phyloP scores from a whole-genome alignment of 2,888 invertebrate genomes.

The Muschampia plurimacula region DNA sequence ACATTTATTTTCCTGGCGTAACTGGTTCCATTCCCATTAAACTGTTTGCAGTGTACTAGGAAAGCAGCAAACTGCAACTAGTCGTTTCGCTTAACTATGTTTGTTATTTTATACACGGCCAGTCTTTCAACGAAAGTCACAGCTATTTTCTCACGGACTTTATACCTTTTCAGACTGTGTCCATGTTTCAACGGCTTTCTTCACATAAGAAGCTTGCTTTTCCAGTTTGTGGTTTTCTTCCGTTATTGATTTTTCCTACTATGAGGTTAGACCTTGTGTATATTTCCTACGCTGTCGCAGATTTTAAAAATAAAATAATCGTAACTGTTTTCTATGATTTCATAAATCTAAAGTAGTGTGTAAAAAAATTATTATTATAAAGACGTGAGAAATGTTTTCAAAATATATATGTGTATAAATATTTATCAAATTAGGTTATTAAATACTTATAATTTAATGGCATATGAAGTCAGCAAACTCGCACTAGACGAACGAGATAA shows the following conservation, averaged over 20 bases:
- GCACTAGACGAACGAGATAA: too few species aligned
- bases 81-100: constrained; percentile 52
- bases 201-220: not conserved
- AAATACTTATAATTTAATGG: too few species aligned
- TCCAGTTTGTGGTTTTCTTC: constrained; percentile 1
- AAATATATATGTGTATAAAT: too few species aligned
- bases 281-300: too few species aligned
- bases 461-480: too few species aligned
- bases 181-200: not conserved
- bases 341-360: too few species aligned
- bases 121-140: constrained; percentile 7
- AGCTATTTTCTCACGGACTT: not conserved
- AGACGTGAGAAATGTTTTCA: too few species aligned
- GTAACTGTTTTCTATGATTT: too few species aligned
- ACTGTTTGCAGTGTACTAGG: constrained; percentile 17
- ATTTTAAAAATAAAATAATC: too few species aligned
- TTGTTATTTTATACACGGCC: constrained; percentile 53
- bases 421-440: too few species aligned
- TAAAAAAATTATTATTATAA: too few species aligned
- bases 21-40: constrained; percentile 3
- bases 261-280: not conserved
- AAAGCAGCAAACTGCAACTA: constrained; percentile 18
- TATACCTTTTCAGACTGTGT: not conserved
- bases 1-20: not conserved
- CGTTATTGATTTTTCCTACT: not conserved